A percentile compares a stretch with the other conserved stretches of the same genome.
phyloP scores from a whole-genome alignment of 1,140 invertebrate species.

The Lepidotrigona ventralis region DNA sequence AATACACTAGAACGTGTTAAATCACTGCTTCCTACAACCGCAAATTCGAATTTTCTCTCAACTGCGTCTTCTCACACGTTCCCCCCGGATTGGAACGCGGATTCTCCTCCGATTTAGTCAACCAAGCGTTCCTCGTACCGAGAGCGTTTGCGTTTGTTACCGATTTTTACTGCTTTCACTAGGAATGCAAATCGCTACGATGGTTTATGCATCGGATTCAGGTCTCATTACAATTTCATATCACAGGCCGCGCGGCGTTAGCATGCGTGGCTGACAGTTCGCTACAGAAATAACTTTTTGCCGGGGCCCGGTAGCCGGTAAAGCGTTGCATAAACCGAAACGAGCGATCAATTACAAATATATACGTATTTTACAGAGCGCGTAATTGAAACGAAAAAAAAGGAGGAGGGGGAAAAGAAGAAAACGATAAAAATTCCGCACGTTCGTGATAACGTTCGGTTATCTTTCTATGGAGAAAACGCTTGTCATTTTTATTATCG shows the following conservation, averaged over 20 bases:
- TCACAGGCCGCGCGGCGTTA: background rate
- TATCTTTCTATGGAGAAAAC: background rate
- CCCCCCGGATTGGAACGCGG: no score
- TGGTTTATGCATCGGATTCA: slow-evolving; percentile 11
- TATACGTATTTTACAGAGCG: slow-evolving; percentile 12
- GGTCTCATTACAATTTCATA: slow-evolving; percentile 14
- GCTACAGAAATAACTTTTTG: slow-evolving; percentile 27
- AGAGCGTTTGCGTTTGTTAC: background rate
- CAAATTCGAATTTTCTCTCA: no score
- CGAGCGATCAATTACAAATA: slow-evolving; percentile 27
- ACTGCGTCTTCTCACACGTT: no score
- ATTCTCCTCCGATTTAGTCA: no score
- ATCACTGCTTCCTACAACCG: no score
- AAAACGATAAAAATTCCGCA: no score
- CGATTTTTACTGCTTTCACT: slow-evolving; percentile 22
- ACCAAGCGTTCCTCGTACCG: background rate
- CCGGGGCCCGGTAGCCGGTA: background rate
- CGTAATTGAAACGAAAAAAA: slow-evolving; percentile 15
- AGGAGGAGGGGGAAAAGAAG: no score
- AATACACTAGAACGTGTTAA: no score
- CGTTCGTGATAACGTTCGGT: background rate
- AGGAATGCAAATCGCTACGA: slow-evolving; percentile 4
- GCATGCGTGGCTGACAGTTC: background rate
- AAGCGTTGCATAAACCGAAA: slow-evolving; percentile 21
- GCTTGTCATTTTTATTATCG: background rate